A percentile compares a stretch with the other conserved stretches of the same genome.
phyloP scores from a whole-genome alignment of 2,113 vertebrate species.

The Microcebus tavaratra region DNA sequence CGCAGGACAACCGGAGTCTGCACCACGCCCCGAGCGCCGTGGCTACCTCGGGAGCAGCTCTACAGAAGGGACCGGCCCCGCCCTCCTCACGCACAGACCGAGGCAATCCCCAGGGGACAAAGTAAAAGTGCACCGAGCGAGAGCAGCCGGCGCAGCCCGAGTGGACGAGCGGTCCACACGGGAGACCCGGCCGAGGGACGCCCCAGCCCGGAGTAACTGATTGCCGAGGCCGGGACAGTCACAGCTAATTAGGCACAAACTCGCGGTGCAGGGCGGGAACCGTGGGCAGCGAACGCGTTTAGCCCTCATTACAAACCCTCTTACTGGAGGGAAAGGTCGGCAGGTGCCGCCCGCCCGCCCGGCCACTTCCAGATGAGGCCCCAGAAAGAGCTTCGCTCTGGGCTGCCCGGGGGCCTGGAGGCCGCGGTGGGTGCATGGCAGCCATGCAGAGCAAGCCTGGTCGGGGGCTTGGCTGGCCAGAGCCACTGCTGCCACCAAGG shows the following conservation, averaged over 20 bases:
- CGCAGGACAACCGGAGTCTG: too few species aligned
- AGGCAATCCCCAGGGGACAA: background rate
- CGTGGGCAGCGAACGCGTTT: background rate
- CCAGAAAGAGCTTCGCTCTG: background rate
- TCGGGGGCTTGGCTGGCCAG: too few species aligned
- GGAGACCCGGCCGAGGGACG: background rate
- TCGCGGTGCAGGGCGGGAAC: background rate
- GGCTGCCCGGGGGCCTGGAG: accelerated
- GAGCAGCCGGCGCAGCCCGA: too few species aligned
- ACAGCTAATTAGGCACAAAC: slow-evolving; percentile 55
- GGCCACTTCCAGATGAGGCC: background rate
- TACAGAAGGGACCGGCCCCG: background rate
- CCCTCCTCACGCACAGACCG: too few species aligned
- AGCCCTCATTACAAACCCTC: slow-evolving; percentile 65
- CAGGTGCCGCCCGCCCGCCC: background rate
- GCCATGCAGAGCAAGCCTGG: background rate
- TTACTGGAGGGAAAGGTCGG: background rate
- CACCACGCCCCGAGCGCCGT: accelerated
- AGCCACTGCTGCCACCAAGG: slow-evolving; percentile 1
- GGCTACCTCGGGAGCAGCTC: too few species aligned
- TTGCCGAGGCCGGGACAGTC: background rate
- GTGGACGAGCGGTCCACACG: too few species aligned
- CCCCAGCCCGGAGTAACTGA: background rate
- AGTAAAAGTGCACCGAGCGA: background rate
- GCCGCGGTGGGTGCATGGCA: background rate